Evolutionary conservation across 2,113 vertebrate genomes (phyloP), one percentile per base, ranked within the genome.

Genomic region (Tringa solitaria): DNA sequence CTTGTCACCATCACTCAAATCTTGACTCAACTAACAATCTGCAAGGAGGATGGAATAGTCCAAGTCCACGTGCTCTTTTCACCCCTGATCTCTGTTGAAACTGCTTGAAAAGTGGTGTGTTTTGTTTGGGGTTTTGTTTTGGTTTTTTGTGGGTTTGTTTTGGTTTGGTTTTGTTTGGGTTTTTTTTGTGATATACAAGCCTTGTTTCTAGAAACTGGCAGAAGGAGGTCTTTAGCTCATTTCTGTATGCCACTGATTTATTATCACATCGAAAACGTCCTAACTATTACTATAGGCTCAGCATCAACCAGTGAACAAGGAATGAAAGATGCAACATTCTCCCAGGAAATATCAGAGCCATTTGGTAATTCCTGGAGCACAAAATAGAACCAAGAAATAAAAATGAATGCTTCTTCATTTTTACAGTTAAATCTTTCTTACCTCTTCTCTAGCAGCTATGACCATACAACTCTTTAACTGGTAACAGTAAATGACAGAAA

Each of bases 371-470:
- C 56, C 79, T 80, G 64, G 70, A 72, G 56, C 65, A 83, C 54
- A 84, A 93, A 92, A 85, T 4, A 95, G 59, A 96, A 77, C 17
- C 37, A 90, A 85, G 64, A 94, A 80, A 85, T 68, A 84, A 87
- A 93, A 93, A 82, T 8, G 46, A 91, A 61, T 59, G 26, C 10
- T 73, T 82, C 37, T 89, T 85, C 33, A 61, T 11, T 90, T 78
- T 72, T 70, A 84, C 18, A 64, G 35, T 56, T 88, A 11, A 12
- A 74, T 83, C 26, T 26, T 87, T 87, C 56, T 74, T 91, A 64
- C 50, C 45, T 74, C 39, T 80, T 74, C 59, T 92, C 64, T 53
- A 77, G 70, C 14, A 92, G 35, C 18, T 78, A 69, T 21, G n/a
- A 77, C 23, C 18, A 76, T 17, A 41, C 9, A 76, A 10, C 9